A percentile compares a stretch with the other conserved stretches of the same genome.
Evolutionary conservation across 2,113 vertebrate genomes (phyloP).

Genomic region (Tursiops truncatus): DNA sequence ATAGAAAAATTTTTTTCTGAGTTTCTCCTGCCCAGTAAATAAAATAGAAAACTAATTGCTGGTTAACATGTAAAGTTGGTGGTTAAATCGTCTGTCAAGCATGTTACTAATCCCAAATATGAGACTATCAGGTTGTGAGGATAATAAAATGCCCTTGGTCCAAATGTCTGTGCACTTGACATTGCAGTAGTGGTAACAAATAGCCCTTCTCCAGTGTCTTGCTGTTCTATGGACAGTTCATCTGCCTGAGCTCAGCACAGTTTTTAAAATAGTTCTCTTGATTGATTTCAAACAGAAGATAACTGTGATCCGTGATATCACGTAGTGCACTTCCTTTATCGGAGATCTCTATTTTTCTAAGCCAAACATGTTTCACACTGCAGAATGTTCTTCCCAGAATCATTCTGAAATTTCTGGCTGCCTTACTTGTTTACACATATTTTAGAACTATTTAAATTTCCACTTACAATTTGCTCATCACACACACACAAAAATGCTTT

Average conservation of each 20-base stretch:
- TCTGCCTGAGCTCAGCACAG: not conserved
- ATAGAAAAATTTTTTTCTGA: not conserved
- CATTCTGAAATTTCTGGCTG: constrained; percentile 63
- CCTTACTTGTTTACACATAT: constrained; percentile 60
- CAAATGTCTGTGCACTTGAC: not conserved
- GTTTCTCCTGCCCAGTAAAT: not conserved
- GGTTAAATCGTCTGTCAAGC: not conserved
- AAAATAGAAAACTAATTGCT: not conserved
- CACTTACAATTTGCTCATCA: not conserved
- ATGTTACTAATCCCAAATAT: not conserved
- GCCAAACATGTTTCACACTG: constrained; percentile 41
- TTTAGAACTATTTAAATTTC: constrained; percentile 40
- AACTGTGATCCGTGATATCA: not conserved
- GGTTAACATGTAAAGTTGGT: not conserved
- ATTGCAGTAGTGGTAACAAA: not conserved
- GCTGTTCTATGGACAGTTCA: not conserved
- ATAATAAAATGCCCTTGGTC: not conserved
- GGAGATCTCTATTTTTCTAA: constrained; percentile 74
- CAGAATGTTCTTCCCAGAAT: constrained; percentile 67
- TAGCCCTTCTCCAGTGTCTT: not conserved
- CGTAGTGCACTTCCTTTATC: constrained; percentile 15
- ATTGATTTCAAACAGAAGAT: not conserved
- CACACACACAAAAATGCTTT: not conserved
- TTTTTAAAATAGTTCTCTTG: constrained; percentile 32
- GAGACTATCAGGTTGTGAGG: not conserved